Percentiles rank a stretch among this genome's conserved stretches.
These are phyloP conservation scores for Caprella mutica DNA, from an alignment of 2,888 invertebrate species.

Conservation along the genomic window DNA sequence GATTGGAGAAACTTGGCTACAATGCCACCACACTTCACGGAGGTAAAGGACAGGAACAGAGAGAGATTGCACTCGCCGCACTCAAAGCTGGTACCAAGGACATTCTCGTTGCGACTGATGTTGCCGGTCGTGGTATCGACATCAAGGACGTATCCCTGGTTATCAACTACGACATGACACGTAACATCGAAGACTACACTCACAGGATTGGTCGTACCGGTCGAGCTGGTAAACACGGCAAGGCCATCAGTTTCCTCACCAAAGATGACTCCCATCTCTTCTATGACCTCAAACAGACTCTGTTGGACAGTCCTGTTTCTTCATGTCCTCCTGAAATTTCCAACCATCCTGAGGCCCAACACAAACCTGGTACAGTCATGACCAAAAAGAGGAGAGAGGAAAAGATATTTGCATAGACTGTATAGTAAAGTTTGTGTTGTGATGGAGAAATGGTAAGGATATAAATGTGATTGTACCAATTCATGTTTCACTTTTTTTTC, in stretches of 20 bases:
- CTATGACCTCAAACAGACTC: conserved; percentile 90
- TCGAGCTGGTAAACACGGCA: conserved; percentile 94
- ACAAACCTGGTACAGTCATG: conserved; percentile 88
- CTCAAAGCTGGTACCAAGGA: conserved; percentile 91
- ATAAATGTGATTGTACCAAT: no score
- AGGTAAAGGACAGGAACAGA: conserved; percentile 98
- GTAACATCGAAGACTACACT: conserved; percentile 67
- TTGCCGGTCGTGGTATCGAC: conserved; percentile 99
- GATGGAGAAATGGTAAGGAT: no score
- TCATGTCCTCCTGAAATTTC: conserved; percentile 90
- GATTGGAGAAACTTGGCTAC: conserved; percentile 90
- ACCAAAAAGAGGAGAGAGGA: conserved; percentile 81
- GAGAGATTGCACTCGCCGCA: conserved; percentile 94
- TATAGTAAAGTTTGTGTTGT: no score
- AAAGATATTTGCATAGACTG: conserved; percentile 73
- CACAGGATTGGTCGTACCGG: conserved; percentile 35
- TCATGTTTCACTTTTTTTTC: no score
- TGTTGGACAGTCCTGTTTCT: conserved; percentile 79
- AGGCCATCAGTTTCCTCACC: conserved; percentile 91
- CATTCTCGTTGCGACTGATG: conserved; percentile 97
- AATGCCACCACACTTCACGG: conserved; percentile 96
- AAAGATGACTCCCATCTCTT: conserved; percentile 91
- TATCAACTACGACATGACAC: conserved; percentile 99
- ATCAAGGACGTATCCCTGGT: conserved; percentile 99
- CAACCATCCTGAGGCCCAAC: conserved; percentile 97